Evolutionary conservation across 2,113 vertebrate genomes (phyloP).

Genomic region (Pelecanoides urinatrix): DNA sequence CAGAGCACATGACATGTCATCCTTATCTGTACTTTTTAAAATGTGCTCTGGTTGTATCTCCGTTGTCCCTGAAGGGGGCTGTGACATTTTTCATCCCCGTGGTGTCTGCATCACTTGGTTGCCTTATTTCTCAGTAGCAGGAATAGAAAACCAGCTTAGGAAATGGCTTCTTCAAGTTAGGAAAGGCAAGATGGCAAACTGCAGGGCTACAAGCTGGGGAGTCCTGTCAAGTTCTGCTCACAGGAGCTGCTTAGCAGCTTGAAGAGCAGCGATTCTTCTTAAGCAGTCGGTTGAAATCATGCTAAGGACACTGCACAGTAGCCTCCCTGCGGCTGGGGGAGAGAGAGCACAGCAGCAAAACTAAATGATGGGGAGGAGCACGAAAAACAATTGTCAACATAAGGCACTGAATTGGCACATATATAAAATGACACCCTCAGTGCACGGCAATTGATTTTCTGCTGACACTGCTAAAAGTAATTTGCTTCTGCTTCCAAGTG

Average conservation of each 20-base stretch:
- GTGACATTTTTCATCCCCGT: background rate
- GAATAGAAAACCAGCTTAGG: background rate
- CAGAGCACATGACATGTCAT: background rate
- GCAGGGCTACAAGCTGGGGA: background rate
- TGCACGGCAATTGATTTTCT: background rate
- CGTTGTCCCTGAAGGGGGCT: background rate
- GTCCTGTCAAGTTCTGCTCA: background rate
- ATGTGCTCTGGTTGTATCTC: background rate
- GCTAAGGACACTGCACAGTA: background rate
- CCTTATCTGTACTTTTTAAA: background rate
- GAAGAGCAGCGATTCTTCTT: background rate
- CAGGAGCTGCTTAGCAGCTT: background rate
- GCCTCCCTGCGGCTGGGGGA: background rate
- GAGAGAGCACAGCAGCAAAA: background rate
- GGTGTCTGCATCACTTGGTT: background rate
- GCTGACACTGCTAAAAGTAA: background rate
- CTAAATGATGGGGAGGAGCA: background rate
- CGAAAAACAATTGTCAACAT: background rate
- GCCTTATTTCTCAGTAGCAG: constrained; percentile 13
- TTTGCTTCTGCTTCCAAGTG: background rate
- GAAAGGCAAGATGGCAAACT: background rate
- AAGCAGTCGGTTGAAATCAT: background rate
- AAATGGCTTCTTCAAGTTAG: background rate
- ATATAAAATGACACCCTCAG: background rate
- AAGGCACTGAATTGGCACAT: background rate